Conservation (phyloP, 2,888 invertebrate genomes). For the Dolichopus griseipennis region DNA sequence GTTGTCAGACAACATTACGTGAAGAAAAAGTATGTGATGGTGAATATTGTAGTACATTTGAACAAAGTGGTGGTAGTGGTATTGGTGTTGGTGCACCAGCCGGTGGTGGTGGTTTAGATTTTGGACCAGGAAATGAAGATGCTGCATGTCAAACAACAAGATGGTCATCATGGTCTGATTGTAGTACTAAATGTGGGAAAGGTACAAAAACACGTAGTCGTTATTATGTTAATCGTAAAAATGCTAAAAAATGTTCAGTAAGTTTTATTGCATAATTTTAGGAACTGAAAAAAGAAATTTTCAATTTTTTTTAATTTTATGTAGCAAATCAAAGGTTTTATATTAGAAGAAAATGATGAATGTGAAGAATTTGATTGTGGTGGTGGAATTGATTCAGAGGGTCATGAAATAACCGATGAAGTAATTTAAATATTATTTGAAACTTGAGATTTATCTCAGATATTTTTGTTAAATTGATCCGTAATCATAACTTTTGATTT, state of each 20-base stretch:
- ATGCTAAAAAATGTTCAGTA: conserved; percentile 55
- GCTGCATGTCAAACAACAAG: conserved; percentile 59
- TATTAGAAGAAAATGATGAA: conserved; percentile 44
- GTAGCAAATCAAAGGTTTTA: conserved; percentile 36
- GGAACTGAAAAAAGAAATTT: too few relatives aligned
- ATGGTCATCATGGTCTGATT: conserved; percentile 73
- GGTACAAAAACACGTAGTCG: conserved; percentile 64
- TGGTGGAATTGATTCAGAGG: conserved; percentile 32
- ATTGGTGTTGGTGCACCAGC: conserved; percentile 17
- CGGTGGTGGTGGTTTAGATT: conserved; percentile 22
- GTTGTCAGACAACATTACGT: conserved; percentile 33
- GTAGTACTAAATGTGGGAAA: conserved; percentile 61
- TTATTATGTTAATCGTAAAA: conserved; percentile 53
- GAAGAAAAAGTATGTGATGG: conserved; percentile 43
- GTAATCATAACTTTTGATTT: too few relatives aligned
- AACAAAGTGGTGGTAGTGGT: conserved; percentile 28
- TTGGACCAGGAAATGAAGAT: conserved; percentile 39
- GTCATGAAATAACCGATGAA: background rate
- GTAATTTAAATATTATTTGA: background rate
- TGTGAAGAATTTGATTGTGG: conserved; percentile 42
- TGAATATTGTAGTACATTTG: conserved; percentile 32
- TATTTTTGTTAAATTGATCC: background rate
- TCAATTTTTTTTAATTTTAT: background rate
- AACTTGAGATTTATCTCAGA: background rate
- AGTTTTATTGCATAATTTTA: conserved; percentile 24